These are phyloP conservation scores for Vesta saturnalis DNA, from an alignment of 2,888 invertebrate species.

Conservation along the genomic window DNA sequence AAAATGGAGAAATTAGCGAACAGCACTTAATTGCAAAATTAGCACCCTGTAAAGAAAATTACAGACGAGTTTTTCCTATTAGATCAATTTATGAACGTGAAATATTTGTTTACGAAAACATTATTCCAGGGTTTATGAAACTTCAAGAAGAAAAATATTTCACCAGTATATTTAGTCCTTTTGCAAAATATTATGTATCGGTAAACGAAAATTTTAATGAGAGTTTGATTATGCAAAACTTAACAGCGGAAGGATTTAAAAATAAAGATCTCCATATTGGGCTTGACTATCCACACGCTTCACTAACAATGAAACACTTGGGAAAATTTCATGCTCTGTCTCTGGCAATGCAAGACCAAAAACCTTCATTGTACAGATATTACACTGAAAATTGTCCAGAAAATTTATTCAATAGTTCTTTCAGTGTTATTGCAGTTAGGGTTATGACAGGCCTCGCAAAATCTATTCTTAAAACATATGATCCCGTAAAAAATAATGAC, in stretches of 20 bases:
- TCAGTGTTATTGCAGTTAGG: neutral
- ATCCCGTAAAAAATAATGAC: neutral
- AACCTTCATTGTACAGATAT: neutral
- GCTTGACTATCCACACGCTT: neutral
- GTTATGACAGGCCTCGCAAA: neutral
- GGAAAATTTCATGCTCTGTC: neutral
- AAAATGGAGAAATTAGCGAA: neutral
- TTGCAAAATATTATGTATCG: neutral
- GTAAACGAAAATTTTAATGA: neutral
- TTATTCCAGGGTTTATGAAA: conserved; percentile 2
- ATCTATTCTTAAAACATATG: neutral
- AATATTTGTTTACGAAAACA: conserved; percentile 1
- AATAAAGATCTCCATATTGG: neutral
- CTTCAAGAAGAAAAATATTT: conserved; percentile 8
- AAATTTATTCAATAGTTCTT: neutral
- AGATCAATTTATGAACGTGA: conserved; percentile 8
- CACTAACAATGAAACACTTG: neutral
- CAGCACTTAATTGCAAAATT: neutral
- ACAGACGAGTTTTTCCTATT: neutral
- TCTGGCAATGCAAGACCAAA: neutral
- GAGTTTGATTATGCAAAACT: neutral
- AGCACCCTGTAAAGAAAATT: neutral
- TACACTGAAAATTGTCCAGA: neutral
- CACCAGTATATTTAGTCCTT: neutral
- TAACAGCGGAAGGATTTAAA: neutral